Conservation (phyloP, 2,888 invertebrate species). For the Trachelus stipa region DNA sequence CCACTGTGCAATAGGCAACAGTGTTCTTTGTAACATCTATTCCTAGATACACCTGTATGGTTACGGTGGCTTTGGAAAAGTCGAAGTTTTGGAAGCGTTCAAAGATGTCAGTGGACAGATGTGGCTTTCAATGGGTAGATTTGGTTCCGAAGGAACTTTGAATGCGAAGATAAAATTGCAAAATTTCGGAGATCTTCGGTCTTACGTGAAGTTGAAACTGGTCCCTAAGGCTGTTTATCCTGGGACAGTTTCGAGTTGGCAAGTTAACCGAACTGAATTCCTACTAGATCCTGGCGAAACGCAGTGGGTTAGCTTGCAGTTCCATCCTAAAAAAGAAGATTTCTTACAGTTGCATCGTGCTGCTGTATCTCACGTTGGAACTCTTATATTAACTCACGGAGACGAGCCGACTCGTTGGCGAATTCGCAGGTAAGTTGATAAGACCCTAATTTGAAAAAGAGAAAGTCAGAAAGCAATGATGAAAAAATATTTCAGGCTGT, state of each 20-base stretch:
- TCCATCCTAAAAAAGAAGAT: conserved; percentile 68
- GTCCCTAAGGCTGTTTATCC: conserved; percentile 61
- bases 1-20: too few relatives aligned
- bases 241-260: conserved; percentile 55
- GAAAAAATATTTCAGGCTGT: conserved; percentile 43
- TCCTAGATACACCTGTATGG: conserved; percentile 69
- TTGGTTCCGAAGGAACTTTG: conserved; percentile 67
- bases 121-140: conserved; percentile 71
- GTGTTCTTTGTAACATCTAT: background rate
- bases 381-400: conserved; percentile 67
- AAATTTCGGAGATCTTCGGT: conserved; percentile 71
- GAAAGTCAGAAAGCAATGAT: background rate
- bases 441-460: background rate
- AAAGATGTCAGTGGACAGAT: conserved; percentile 71
- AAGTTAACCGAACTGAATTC: conserved; percentile 65
- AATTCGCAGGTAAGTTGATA: conserved; percentile 52
- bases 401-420: conserved; percentile 69
- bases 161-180: conserved; percentile 68
- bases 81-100: conserved; percentile 68
- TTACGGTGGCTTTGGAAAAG: conserved; percentile 71
- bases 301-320: conserved; percentile 63
- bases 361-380: conserved; percentile 65
- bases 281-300: conserved; percentile 65
- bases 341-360: conserved; percentile 60
- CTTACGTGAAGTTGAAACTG: conserved; percentile 67